Conservation (phyloP, 2,888 invertebrate genomes). For the Papilio gigon region DNA sequence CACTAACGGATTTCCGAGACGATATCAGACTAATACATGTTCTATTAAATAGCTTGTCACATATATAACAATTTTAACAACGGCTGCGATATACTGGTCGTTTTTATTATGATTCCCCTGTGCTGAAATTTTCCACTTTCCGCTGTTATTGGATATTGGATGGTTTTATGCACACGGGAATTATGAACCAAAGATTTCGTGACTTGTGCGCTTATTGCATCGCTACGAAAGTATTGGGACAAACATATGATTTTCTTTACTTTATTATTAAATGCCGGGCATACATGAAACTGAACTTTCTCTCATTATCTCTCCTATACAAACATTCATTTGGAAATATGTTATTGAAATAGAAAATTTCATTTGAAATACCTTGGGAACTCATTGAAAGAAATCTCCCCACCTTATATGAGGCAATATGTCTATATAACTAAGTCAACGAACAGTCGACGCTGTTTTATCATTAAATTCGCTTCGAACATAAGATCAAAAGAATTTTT, state of each 20-base stretch:
- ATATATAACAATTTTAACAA: conserved; percentile 25
- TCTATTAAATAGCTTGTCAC: conserved; percentile 19
- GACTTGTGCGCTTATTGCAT: conserved; percentile 64
- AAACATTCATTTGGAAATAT: conserved; percentile 52
- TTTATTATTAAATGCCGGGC: conserved; percentile 24
- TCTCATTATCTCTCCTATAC: conserved; percentile 23
- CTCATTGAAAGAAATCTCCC: conserved; percentile 51
- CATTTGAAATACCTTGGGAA: conserved; percentile 54
- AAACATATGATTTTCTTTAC: conserved; percentile 29
- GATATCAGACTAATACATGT: conserved; percentile 52
- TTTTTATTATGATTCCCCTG: conserved; percentile 71
- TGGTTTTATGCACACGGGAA: conserved; percentile 60
- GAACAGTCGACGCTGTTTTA: conserved; percentile 64
- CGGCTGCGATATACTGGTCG: conserved; percentile 53
- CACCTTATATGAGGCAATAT: conserved; percentile 64
- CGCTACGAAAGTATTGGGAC: conserved; percentile 39
- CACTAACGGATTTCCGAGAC: conserved; percentile 55
- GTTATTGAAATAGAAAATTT: conserved; percentile 53
- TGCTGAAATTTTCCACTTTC: conserved; percentile 65
- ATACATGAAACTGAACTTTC: conserved; percentile 19
- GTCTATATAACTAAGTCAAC: conserved; percentile 75
- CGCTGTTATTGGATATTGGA: conserved; percentile 69
- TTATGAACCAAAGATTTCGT: conserved; percentile 66
- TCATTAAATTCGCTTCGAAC: conserved; percentile 53
- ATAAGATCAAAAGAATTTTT: conserved; percentile 59